Evolutionary conservation across 2,113 vertebrate species (phyloP), one percentile per base, ranked within the genome.

Genomic region (Fregetta grallaria): DNA sequence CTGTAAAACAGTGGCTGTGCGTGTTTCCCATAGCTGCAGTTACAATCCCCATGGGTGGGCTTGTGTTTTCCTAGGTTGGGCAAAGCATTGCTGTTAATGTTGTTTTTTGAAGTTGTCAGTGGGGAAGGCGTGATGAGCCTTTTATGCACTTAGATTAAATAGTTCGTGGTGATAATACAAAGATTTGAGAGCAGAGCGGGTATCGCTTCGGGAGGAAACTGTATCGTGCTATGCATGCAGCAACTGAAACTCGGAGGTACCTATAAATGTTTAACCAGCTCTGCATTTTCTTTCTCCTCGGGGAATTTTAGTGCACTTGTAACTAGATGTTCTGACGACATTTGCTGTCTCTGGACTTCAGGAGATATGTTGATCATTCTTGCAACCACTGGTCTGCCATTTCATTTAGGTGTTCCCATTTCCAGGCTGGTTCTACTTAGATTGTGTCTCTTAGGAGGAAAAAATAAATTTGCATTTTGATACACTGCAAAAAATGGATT

Each of bases 211-310:
- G 84, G 84, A 95, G 58, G 30, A 55, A 92, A 65, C 49, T 30
- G 27, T 26, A 23, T 59, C 9, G 1, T 74, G 73, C 53, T 88
- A 4, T 49, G 56, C 25, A 26, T 30, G 32, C 63, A 53, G 86
- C 65, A 78, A 21, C 73, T 78, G 55, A 93, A 88, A 62, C 73
- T 62, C 7, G 1, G 44, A 55, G 62, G 42, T 85, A 42, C 83
- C 86, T 87, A 36, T 94, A 89, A 96, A 94, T 94, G 80, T 96
- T 96, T 96, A 94, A 95, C 92, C 7, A 11, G 38, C 83, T 81
- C 88, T 42, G 34, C 30, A 6, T 94, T 96, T 93, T 19, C 61
- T 89, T 70, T 32, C 42, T 89, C 92, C 66, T 92, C 0, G 3
- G 76, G 44, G 91, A 79, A 17, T 94, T 95, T 85, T 92, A 95